A percentile compares a stretch with the other conserved stretches of the same genome.
Evolutionary conservation across 2,888 invertebrate species (phyloP).

Genomic region (Pseudococcus longispinus): DNA sequence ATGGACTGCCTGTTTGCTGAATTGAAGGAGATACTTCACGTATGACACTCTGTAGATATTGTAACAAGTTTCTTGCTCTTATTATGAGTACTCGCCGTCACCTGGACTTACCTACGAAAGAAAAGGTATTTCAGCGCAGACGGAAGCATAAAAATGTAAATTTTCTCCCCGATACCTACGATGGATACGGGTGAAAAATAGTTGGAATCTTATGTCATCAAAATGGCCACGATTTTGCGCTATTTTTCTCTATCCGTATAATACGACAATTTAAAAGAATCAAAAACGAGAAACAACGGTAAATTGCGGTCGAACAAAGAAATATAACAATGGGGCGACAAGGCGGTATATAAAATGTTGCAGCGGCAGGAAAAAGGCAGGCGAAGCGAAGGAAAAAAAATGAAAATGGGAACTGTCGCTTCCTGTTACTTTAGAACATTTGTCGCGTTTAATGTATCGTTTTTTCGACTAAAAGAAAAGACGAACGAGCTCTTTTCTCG

Average conservation of each 20-base stretch:
- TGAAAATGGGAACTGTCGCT: slow-evolving; percentile 44
- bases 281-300: slow-evolving; percentile 33
- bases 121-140: neutral
- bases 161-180: neutral
- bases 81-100: too few relatives aligned
- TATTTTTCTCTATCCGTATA: slow-evolving; percentile 17
- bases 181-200: neutral
- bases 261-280: slow-evolving; percentile 37
- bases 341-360: neutral
- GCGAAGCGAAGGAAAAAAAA: neutral
- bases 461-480: slow-evolving; percentile 33
- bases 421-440: slow-evolving; percentile 44
- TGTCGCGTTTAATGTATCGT: slow-evolving; percentile 46
- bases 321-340: slow-evolving; percentile 29
- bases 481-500: slow-evolving; percentile 22
- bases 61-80: too few relatives aligned
- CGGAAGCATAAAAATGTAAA: slow-evolving; percentile 22
- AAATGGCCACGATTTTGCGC: slow-evolving; percentile 21
- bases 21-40: too few relatives aligned
- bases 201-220: neutral
- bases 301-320: slow-evolving; percentile 43
- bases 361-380: neutral
- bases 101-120: neutral
- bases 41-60: too few relatives aligned
- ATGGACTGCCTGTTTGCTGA: too few relatives aligned